phyloP scores from a whole-genome alignment of 1,140 invertebrate genomes.

The Aphidius ervi region DNA sequence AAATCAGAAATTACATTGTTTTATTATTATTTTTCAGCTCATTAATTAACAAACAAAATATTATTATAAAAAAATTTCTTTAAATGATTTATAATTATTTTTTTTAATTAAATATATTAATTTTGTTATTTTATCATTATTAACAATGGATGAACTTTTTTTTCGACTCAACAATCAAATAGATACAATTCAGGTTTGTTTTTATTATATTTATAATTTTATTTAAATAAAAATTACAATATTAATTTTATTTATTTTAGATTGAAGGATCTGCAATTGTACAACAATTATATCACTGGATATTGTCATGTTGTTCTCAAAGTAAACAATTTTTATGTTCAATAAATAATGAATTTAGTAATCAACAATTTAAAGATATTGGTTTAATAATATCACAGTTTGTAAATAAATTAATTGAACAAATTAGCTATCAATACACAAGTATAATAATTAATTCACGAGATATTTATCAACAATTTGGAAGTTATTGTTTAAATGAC shows the following conservation, averaged over 20 bases:
- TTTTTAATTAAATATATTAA: not conserved
- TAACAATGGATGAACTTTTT: constrained; percentile 49
- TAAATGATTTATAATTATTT: not conserved
- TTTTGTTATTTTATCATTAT: not conserved
- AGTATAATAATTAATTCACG: constrained; percentile 36
- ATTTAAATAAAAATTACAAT: not conserved
- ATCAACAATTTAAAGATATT: constrained; percentile 41
- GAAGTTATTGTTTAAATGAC: constrained; percentile 29
- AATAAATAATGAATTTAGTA: constrained; percentile 40
- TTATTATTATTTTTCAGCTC: too few species aligned
- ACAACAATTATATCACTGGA: constrained; percentile 46
- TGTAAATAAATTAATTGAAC: constrained; percentile 37
- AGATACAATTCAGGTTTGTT: constrained; percentile 46
- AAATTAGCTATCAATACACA: constrained; percentile 37
- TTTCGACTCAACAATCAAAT: constrained; percentile 44
- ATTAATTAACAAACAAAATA: too few species aligned
- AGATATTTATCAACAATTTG: constrained; percentile 39
- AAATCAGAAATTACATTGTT: too few species aligned
- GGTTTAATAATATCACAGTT: constrained; percentile 33
- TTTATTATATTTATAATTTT: constrained; percentile 6
- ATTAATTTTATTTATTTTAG: constrained; percentile 32
- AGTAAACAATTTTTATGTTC: constrained; percentile 37
- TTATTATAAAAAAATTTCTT: too few species aligned
- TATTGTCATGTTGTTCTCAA: constrained; percentile 38
- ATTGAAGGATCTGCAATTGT: constrained; percentile 41